Evolutionary conservation across 2,797 vertebrate genomes (phyloP).

Genomic region (Sebastes taczanowskii): DNA sequence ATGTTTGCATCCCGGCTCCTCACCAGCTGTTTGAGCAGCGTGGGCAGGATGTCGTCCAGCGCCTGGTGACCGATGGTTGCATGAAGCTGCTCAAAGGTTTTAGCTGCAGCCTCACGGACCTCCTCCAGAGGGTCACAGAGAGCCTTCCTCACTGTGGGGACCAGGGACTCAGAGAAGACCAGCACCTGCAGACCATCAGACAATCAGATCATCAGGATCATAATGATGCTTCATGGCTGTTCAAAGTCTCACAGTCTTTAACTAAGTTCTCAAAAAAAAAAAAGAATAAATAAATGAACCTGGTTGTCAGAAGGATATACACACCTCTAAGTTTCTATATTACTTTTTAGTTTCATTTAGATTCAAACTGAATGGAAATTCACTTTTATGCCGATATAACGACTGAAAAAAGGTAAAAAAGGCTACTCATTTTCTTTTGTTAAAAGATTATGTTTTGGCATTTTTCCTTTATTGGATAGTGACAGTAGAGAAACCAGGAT

Average conservation of each 20-base stretch:
- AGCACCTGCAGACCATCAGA: constrained; percentile 84
- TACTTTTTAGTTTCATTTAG: neutral
- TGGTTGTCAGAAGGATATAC: neutral
- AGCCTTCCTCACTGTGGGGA: constrained; percentile 96
- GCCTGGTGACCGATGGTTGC: constrained; percentile 97
- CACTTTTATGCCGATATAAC: neutral
- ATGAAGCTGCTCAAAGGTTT: constrained; percentile 99
- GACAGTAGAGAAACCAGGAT: neutral
- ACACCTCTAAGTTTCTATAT: neutral
- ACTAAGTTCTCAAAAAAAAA: too few relatives aligned
- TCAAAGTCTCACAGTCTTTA: too few relatives aligned
- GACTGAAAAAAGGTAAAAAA: neutral
- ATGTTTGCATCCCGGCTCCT: constrained; percentile 26
- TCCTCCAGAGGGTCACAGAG: constrained; percentile 97
- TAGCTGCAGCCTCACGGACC: constrained; percentile 95
- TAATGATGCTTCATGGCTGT: too few relatives aligned
- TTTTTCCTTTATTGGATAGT: neutral
- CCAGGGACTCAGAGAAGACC: constrained; percentile 96
- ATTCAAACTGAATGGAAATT: neutral
- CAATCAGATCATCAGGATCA: too few relatives aligned
- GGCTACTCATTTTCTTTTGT: neutral
- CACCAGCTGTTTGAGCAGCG: constrained; percentile 94
- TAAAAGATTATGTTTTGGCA: neutral
- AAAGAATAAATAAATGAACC: neutral
- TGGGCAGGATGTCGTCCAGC: constrained; percentile 96